Percentiles rank a stretch among this genome's conserved stretches.
phyloP scores from a whole-genome alignment of 2,888 invertebrate species.

The Villa cingulata region DNA sequence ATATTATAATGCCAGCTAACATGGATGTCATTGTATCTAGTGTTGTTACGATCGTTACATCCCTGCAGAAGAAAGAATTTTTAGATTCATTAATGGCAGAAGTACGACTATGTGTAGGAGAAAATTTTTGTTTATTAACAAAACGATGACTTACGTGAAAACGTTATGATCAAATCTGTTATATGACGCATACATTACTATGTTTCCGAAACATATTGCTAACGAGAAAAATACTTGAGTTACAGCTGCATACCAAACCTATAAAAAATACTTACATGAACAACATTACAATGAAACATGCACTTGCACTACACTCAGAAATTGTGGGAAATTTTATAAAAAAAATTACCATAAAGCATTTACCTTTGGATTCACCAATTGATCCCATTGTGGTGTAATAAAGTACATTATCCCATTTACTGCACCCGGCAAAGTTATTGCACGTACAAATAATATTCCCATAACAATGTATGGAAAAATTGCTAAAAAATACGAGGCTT shows the following conservation, averaged over 20 bases:
- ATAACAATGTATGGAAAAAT: slow-evolving; percentile 52
- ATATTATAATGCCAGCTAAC: slow-evolving; percentile 68
- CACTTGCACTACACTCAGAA: neutral
- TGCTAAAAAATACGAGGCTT: slow-evolving; percentile 56
- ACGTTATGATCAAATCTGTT: slow-evolving; percentile 47
- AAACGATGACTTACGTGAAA: slow-evolving; percentile 34
- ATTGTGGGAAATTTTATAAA: neutral
- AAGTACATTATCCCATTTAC: slow-evolving; percentile 49
- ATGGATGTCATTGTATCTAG: slow-evolving; percentile 72
- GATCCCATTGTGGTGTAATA: slow-evolving; percentile 48
- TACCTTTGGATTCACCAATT: slow-evolving; percentile 27
- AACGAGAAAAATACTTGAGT: slow-evolving; percentile 51
- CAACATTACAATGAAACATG: no score
- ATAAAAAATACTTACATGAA: slow-evolving; percentile 9
- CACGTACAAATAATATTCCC: slow-evolving; percentile 43
- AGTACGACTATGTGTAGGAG: neutral
- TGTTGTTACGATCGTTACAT: slow-evolving; percentile 66
- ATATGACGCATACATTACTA: slow-evolving; percentile 48
- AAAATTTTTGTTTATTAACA: neutral
- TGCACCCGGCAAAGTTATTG: slow-evolving; percentile 47
- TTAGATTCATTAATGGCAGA: no score
- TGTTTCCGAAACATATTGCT: slow-evolving; percentile 46
- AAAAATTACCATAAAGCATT: no score
- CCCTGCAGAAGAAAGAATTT: slow-evolving; percentile 38
- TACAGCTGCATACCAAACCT: slow-evolving; percentile 51